These are phyloP conservation scores for Tetraneura akinire DNA, from an alignment of 1,140 invertebrate genomes.

Conservation along the genomic window DNA sequence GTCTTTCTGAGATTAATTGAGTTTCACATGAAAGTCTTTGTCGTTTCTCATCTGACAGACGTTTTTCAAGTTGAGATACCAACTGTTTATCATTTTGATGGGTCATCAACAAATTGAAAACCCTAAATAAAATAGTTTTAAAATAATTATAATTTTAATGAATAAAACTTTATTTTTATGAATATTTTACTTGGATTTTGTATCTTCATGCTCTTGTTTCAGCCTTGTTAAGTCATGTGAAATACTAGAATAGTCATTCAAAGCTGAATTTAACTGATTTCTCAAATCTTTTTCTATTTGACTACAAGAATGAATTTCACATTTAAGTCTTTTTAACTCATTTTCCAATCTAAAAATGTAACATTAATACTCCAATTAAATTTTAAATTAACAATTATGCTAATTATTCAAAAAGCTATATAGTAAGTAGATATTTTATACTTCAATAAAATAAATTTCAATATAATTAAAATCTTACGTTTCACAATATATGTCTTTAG, in stretches of 20 bases:
- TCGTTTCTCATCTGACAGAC: constrained; percentile 81
- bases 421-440: no score
- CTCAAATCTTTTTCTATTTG: constrained; percentile 82
- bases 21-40: constrained; percentile 72
- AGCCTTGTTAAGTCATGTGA: constrained; percentile 75
- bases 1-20: constrained; percentile 75
- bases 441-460: no score
- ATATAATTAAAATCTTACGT: constrained; percentile 31
- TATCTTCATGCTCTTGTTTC: constrained; percentile 79
- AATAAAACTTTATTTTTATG: no score
- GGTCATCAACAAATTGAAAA: constrained; percentile 71
- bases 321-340: constrained; percentile 77
- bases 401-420: no score
- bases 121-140: constrained; percentile 59
- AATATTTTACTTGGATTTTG: constrained; percentile 71
- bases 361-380: constrained; percentile 23
- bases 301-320: constrained; percentile 74
- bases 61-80: constrained; percentile 74
- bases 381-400: no score
- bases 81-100: constrained; percentile 78
- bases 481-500: constrained; percentile 44
- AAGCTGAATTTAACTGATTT: constrained; percentile 72
- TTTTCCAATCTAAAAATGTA: constrained; percentile 62
- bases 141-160: constrained; percentile 56
- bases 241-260: constrained; percentile 71